Evolutionary conservation across 2,797 vertebrate genomes (phyloP).

Genomic region (Pangasius macronema): DNA sequence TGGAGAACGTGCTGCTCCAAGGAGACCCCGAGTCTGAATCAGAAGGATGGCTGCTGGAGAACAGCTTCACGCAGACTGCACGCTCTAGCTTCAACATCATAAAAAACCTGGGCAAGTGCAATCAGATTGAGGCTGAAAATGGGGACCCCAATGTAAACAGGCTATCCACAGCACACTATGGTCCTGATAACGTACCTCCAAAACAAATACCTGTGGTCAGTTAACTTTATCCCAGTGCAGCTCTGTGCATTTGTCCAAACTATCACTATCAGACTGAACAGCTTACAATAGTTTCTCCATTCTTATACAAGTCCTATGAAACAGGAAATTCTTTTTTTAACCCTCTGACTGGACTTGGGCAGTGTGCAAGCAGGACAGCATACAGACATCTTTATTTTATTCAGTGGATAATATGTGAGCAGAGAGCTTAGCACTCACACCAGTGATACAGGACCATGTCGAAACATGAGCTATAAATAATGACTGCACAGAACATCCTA

Average conservation of each 20-base stretch:
- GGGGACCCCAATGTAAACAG: conserved; percentile 83
- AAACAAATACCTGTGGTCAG: conserved; percentile 64
- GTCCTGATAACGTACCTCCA: conserved; percentile 75
- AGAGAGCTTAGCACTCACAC: background rate
- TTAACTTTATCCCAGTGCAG: conserved; percentile 50
- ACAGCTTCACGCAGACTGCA: conserved; percentile 86
- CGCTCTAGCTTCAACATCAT: conserved; percentile 85
- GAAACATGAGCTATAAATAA: background rate
- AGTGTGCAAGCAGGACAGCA: background rate
- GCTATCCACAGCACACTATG: conserved; percentile 77
- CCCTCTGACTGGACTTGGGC: background rate
- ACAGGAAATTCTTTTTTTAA: background rate
- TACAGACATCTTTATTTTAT: background rate
- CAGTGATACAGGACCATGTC: background rate
- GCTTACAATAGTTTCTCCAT: background rate
- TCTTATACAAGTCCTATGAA: background rate
- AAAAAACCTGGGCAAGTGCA: conserved; percentile 85
- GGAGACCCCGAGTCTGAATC: conserved; percentile 84
- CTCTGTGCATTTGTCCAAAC: background rate
- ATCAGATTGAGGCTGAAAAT: conserved; percentile 79
- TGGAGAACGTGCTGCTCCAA: conserved; percentile 83
- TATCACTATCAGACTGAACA: background rate
- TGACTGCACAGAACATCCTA: background rate
- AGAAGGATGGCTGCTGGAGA: conserved; percentile 89
- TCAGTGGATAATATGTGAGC: background rate